Base-by-base conservation (phyloP, 2,113 vertebrate genomes). In the Sinosuthora webbiana region DNA sequence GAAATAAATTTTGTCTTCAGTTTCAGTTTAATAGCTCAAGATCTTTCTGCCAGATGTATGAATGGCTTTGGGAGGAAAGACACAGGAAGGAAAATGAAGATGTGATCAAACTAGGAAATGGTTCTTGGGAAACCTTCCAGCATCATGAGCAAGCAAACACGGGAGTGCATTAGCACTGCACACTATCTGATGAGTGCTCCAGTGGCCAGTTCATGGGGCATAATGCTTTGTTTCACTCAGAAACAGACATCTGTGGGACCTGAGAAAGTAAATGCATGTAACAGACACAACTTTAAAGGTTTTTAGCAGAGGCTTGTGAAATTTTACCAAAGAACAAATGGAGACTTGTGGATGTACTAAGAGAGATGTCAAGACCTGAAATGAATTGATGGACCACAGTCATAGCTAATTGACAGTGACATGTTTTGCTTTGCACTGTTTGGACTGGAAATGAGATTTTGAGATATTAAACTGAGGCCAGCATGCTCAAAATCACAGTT, bases 41-140 rank as follows among this genome's bases (percentile, higher is more conserved):
- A 96, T 93, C 69, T 78, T 94, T 95, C 86, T 95, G 83, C 88
- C 94, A 97, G 95, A 96, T 69, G 35, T 53, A 84, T n/a, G 41
- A 92, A 73, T 39, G 86, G 60, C 68, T 96, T 84, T 68, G 49
- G 24, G 83, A 90, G 52, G 52, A 86, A 95, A 90, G 69, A 73
- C 83, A 84, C 1, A 41, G 80, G 80, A 93, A 90, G 69, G 90
- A 78, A 96, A 95, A 93, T 73, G 76, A 92, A 93, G 86, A 94
- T 87, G 80, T 83, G 90, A 93, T 89, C 88, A 95, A 76, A 60
- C 45, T 92, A 96, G 94, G 83, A 96, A 96, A 97, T 92, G 55
- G 64, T 50, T 96, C 55, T 87, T 84, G 80, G 90, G 92, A 92
- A 96, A 45, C 6, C 7, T 90, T 96, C 95, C 95, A 96, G 80